phyloP scores from a whole-genome alignment of 2,888 invertebrate species.

The Gymnoscelis rufifasciata region DNA sequence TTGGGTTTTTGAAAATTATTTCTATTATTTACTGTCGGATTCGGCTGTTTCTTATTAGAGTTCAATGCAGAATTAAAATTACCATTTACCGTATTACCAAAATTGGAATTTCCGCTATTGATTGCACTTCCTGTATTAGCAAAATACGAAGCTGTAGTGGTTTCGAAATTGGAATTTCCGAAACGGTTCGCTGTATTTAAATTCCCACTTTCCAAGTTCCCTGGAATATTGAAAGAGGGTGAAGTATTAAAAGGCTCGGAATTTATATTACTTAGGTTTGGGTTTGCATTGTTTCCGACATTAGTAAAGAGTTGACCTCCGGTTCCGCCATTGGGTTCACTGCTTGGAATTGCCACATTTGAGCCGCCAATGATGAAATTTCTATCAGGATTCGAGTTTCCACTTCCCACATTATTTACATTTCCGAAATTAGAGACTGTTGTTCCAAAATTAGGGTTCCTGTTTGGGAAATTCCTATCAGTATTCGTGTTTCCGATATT shows the following conservation, averaged over 20 bases:
- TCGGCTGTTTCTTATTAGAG: too few species aligned
- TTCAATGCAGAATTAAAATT: not conserved
- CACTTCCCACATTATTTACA: not conserved
- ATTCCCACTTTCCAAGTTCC: not conserved
- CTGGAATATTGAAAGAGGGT: not conserved
- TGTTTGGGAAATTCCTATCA: not conserved
- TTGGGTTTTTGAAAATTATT: not conserved
- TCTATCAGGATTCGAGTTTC: too few species aligned
- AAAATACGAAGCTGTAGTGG: constrained; percentile 6
- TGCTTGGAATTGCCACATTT: too few species aligned
- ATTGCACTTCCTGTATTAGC: not conserved
- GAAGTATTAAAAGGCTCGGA: not conserved
- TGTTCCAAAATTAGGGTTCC: not conserved
- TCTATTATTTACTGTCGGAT: not conserved
- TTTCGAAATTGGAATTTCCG: constrained; percentile 9
- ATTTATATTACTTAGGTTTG: not conserved
- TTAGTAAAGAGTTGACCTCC: too few species aligned
- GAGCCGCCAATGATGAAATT: too few species aligned
- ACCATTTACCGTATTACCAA: not conserved
- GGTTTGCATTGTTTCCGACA: not conserved
- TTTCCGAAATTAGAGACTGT: not conserved
- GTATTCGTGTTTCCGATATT: not conserved
- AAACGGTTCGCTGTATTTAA: constrained; percentile 8
- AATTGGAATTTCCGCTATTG: constrained; percentile 5
- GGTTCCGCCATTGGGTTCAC: too few species aligned